Evolutionary conservation across 2,113 vertebrate species (phyloP).

Genomic region (Pithys albifrons): DNA sequence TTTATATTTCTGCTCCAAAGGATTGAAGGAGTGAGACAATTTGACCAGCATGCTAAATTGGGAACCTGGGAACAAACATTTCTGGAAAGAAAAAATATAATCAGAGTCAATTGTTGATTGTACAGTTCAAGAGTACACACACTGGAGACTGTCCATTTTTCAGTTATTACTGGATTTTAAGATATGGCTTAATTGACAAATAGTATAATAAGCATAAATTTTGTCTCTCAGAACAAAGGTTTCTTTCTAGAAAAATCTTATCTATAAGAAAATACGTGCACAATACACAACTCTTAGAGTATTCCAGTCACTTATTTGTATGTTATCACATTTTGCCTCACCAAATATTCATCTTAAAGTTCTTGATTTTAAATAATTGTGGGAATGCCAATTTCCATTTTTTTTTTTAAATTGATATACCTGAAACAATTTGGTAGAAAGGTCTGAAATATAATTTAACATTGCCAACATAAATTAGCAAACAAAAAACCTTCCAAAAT

Average conservation of each 20-base stretch:
- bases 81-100: not conserved
- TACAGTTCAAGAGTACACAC: constrained; percentile 34
- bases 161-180: constrained; percentile 59
- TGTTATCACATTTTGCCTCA: not conserved
- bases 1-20: not conserved
- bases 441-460: not conserved
- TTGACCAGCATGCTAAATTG: not conserved
- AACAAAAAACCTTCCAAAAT: not conserved
- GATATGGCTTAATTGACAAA: constrained; percentile 56
- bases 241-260: not conserved
- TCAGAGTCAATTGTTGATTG: constrained; percentile 61
- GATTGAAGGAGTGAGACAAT: not conserved
- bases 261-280: not conserved
- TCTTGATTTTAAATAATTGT: not conserved
- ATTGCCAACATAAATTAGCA: not conserved
- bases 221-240: constrained; percentile 56
- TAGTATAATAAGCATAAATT: constrained; percentile 59
- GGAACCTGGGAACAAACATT: not conserved
- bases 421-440: not conserved
- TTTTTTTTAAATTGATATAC: not conserved
- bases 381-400: not conserved
- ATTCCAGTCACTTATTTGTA: not conserved
- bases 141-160: constrained; percentile 59
- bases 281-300: not conserved
- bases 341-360: not conserved